These are phyloP conservation scores for Apotomis capreana DNA, from an alignment of 2,888 invertebrate species.

Conservation along the genomic window DNA sequence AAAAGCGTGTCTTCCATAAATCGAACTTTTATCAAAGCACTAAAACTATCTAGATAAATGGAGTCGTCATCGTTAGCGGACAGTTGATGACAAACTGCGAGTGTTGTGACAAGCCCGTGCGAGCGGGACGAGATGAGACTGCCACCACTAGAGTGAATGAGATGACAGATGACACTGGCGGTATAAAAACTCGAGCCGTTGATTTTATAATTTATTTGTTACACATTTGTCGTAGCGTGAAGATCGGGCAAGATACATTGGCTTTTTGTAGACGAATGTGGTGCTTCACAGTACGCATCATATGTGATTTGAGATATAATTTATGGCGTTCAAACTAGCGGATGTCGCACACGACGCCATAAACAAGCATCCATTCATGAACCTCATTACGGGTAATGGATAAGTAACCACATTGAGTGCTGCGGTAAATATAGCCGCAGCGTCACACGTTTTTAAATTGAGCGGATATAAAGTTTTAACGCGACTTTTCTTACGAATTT, in stretches of 20 bases:
- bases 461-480: slow-evolving; percentile 37
- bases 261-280: slow-evolving; percentile 78
- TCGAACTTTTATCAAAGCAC: slow-evolving; percentile 41
- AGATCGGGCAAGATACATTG: slow-evolving; percentile 80
- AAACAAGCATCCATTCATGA: slow-evolving; percentile 63
- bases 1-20: slow-evolving; percentile 19
- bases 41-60: slow-evolving; percentile 60
- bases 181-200: slow-evolving; percentile 79
- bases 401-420: slow-evolving; percentile 55
- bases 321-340: slow-evolving; percentile 77
- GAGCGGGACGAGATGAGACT: slow-evolving; percentile 58
- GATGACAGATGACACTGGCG: slow-evolving; percentile 61
- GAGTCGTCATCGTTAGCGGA: slow-evolving; percentile 76
- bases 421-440: slow-evolving; percentile 47
- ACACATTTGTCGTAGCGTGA: slow-evolving; percentile 84
- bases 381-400: slow-evolving; percentile 55
- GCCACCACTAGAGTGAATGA: slow-evolving; percentile 52
- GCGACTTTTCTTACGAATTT: slow-evolving; percentile 8
- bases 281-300: slow-evolving; percentile 68
- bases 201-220: slow-evolving; percentile 84
- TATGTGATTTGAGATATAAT: slow-evolving; percentile 81
- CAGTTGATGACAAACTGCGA: slow-evolving; percentile 75
- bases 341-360: slow-evolving; percentile 69
- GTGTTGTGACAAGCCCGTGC: slow-evolving; percentile 64
- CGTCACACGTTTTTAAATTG: slow-evolving; percentile 41